Conservation (phyloP, 64 coral and sea anemone species). For the Stichodactyla helianthus region DNA sequence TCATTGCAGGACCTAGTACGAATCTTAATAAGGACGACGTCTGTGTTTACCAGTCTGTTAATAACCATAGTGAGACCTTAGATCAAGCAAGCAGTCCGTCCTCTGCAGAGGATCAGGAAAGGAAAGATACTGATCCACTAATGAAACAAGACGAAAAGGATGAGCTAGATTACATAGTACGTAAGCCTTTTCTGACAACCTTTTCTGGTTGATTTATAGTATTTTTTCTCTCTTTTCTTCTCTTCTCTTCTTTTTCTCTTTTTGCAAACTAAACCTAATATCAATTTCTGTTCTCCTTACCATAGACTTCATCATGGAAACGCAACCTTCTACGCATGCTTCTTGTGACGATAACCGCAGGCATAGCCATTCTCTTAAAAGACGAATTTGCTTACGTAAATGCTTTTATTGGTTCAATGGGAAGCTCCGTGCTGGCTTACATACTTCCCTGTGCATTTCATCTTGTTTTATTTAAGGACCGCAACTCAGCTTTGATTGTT, state of each 20-base stretch:
- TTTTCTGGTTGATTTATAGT: neutral
- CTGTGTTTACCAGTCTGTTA: neutral
- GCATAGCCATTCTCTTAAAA: conserved; percentile 54
- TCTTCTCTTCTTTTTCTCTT: too few species aligned
- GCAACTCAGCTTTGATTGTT: conserved; percentile 59
- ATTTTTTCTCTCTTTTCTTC: neutral
- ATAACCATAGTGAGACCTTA: neutral
- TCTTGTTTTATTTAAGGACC: conserved; percentile 70
- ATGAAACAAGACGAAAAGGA: neutral
- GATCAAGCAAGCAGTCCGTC: neutral
- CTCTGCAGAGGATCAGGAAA: neutral
- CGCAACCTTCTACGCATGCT: conserved; percentile 67
- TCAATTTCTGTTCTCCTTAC: neutral
- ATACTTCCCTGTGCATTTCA: conserved; percentile 92
- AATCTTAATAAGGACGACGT: neutral
- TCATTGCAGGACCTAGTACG: conserved; percentile 47
- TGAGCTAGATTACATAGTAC: neutral
- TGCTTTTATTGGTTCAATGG: conserved; percentile 87
- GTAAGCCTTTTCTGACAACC: neutral
- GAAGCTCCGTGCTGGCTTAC: conserved; percentile 87
- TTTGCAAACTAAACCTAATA: neutral
- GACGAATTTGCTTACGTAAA: conserved; percentile 92
- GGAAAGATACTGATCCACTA: neutral
- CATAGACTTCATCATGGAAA: conserved; percentile 79
- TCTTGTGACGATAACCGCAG: conserved; percentile 70